Base-by-base conservation (phyloP, 2,113 vertebrate genomes). In the Oryzias celebensis region DNA sequence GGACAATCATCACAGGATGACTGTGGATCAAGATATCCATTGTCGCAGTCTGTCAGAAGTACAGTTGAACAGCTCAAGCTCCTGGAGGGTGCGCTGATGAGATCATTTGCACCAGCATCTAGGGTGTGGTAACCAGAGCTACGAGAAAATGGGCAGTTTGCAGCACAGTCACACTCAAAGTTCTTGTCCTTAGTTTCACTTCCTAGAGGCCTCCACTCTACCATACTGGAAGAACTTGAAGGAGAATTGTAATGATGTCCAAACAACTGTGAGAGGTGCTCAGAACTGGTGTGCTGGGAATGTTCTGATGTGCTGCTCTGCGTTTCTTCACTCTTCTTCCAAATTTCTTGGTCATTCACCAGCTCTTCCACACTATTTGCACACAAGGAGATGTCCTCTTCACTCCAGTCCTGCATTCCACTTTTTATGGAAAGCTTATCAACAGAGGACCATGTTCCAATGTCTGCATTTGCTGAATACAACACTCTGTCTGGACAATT, bases 241-340 rank as follows among this genome's bases (percentile, higher is more conserved):
- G 84, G 67, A 7, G 87, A 87, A 66, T 82, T 87, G 62, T 85
- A 81, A 31, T 87, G 76, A 0, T 70, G 81, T 71, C 87, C 88
- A 67, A 91, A 93, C 28, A 92, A 76, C 67, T 89, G 59, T 8
- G 89, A 90, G 12, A 92, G 82, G 58, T 91, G 91, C 58, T 93
- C 90, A n/a, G 89, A 92, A 63, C 91, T 92, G 66, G 78, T 84
- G 24, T 76, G 45, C 20, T 88, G 89, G 13, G 91, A 91, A 62
- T 83, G 88, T 2, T 76, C 88, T 0, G 85, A 77, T 23, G 88
- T 89, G 61, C 79, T 88, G 71, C 84, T 85, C 59, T 74, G 81
- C 14, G 82, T 87, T n/a, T 86, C 85, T 16, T 74, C 89, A n/a
- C 78, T 83, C 23, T 73, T 66, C 46, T 87, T 71, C 86, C 91